Percentiles rank a stretch among this genome's conserved stretches.
Evolutionary conservation across 2,797 vertebrate genomes (phyloP).

Genomic region (Sorex maritimensis): DNA sequence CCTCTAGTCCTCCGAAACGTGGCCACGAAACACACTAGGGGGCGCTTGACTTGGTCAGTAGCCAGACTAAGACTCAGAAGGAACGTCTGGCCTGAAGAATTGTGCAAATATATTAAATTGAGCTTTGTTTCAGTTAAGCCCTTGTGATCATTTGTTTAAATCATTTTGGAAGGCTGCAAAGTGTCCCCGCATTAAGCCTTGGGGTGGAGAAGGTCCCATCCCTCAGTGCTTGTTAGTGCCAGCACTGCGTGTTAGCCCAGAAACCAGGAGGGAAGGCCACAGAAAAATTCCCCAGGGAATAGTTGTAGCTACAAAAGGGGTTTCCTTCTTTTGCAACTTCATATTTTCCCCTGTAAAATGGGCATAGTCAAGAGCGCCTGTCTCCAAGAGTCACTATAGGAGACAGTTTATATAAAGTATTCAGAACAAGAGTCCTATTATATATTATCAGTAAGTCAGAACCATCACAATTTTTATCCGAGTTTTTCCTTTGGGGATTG

Average conservation of each 20-base stretch:
- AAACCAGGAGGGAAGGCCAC: too few species aligned
- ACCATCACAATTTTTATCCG: too few species aligned
- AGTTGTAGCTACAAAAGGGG: not conserved
- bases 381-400: slow-evolving; percentile 11
- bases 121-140: slow-evolving; percentile 27
- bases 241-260: too few species aligned
- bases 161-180: slow-evolving; percentile 34
- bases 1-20: not conserved
- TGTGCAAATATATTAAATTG: not conserved
- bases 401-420: not conserved
- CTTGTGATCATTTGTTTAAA: not conserved
- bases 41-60: not conserved
- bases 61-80: slow-evolving; percentile 30
- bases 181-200: not conserved
- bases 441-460: slow-evolving; percentile 18
- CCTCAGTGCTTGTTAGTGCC: too few species aligned
- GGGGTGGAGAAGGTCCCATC: too few species aligned
- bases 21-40: not conserved
- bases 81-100: slow-evolving; percentile 4
- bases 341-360: slow-evolving; percentile 53
- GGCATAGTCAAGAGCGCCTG: not conserved
- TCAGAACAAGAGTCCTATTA: not conserved
- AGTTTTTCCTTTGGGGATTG: not conserved
- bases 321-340: not conserved
- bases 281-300: not conserved